Base-by-base conservation (phyloP, 2,888 invertebrate genomes). In the Drosophila tanythrix region DNA sequence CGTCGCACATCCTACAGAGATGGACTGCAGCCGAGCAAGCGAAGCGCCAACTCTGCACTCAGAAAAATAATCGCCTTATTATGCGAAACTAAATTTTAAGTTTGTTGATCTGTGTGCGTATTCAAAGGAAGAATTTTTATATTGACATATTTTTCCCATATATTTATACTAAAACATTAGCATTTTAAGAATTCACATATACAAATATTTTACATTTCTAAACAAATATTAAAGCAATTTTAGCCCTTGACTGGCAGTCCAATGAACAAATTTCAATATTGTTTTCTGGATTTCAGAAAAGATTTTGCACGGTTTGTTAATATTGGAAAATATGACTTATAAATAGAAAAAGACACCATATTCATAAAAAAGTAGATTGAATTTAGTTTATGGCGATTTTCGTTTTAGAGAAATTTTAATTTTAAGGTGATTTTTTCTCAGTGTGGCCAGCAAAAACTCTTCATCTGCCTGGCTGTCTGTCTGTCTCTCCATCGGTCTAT, bases 11-110 rank as follows among this genome's bases (percentile, higher is more conserved):
- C 38, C 61, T 52, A 61, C 21, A 38, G 35, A 69, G 80, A 67
- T 70, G 71, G 50, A 67, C 73, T 72, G 72, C 67, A 76, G 72
- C 62, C 61, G 38, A 52, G 57, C 56, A 3, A 43, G 15, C 43
- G 18, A 35, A 52, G 48, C 61, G 35, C 25, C 66, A 77, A 52
- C 61, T 67, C 27, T 58, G 74, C 29, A 46, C 46, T 46, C 15
- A 46, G 25, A 46, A 25, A 46, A 25, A 46, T 2, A 25, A 4
- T 46, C 46, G 2, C 25, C 15, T 25, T 25, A 8, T 15, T 25
- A 25, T 46, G 21, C 46, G 46, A 21, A 21, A 13, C 7, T 21
- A 7, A 13, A 13, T 46, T 13, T 21, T 7, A 1, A 7, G 13
- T 7, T 21, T 21, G 7, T 21, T 21, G 13, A 3, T 21, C 46